Percentiles rank a stretch among this genome's conserved stretches.
Conservation (phyloP, 2,797 vertebrate genomes). For the Podarcis lilfordi region DNA sequence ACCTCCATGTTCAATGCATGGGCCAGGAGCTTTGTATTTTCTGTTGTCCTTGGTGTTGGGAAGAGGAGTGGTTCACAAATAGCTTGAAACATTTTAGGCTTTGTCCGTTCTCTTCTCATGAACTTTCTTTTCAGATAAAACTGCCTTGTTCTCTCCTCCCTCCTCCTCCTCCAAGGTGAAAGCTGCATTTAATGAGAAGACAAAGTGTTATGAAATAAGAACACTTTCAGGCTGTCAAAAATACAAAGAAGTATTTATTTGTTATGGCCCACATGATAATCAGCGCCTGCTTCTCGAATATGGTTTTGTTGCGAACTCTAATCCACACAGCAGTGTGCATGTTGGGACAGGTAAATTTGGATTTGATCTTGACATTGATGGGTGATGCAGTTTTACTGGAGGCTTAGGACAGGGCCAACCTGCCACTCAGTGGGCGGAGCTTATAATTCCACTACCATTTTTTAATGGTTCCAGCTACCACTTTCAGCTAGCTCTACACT, state of each 20-base stretch:
- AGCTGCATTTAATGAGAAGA: conserved; percentile 84
- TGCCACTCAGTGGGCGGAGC: no score
- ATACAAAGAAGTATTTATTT: conserved; percentile 88
- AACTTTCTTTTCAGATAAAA: conserved; percentile 1
- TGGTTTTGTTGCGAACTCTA: conserved; percentile 84
- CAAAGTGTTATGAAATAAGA: conserved; percentile 86
- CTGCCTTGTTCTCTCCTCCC: not conserved
- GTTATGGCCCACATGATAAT: conserved; percentile 93
- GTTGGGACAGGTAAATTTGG: conserved; percentile 82
- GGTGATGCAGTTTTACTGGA: not conserved
- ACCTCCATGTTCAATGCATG: no score
- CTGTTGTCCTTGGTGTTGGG: not conserved
- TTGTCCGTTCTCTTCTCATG: not conserved
- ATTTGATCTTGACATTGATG: not conserved
- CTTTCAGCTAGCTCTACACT: not conserved
- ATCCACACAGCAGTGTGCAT: conserved; percentile 89
- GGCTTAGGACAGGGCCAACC: not conserved
- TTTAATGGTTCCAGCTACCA: no score
- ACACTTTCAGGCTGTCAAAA: conserved; percentile 73
- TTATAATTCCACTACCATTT: not conserved
- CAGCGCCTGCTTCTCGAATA: conserved; percentile 92
- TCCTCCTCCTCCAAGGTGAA: conserved; percentile 80
- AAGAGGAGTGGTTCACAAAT: not conserved
- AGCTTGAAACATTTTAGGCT: not conserved
- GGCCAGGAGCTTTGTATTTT: no score